Conservation (phyloP, 2,888 invertebrate species). For the Micropterix aruncella region DNA sequence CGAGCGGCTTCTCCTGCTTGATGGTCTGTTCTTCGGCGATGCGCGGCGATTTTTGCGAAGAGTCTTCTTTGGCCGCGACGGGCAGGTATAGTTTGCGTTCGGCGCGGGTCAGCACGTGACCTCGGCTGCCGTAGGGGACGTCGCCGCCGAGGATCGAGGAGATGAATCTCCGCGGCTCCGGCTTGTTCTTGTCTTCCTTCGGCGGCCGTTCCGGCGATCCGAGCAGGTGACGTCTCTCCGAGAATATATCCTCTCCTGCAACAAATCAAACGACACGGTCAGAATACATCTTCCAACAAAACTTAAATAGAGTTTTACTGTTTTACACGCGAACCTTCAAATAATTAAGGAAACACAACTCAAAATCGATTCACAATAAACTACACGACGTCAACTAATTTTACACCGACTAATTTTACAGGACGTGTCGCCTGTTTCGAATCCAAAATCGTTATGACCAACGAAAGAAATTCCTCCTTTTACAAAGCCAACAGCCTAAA, state of each 20-base stretch:
- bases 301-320: too few relatives aligned
- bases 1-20: conserved; percentile 48
- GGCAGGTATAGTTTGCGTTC: conserved; percentile 69
- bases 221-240: background rate
- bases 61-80: conserved; percentile 35
- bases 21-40: conserved; percentile 35
- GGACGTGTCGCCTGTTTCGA: too few relatives aligned
- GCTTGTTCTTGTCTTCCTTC: background rate
- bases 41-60: conserved; percentile 23
- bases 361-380: too few relatives aligned
- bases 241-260: background rate
- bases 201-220: background rate
- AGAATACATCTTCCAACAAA: too few relatives aligned
- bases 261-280: too few relatives aligned
- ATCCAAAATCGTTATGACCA: too few relatives aligned
- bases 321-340: too few relatives aligned
- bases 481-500: too few relatives aligned
- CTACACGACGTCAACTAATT: too few relatives aligned
- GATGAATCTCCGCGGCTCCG: conserved; percentile 50
- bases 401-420: too few relatives aligned
- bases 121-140: conserved; percentile 66
- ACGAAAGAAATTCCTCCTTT: too few relatives aligned
- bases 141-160: conserved; percentile 72
- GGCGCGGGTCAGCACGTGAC: conserved; percentile 66
- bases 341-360: too few relatives aligned